Base-by-base conservation (phyloP, 1,140 invertebrate genomes). In the Wiebesia pumilae region DNA sequence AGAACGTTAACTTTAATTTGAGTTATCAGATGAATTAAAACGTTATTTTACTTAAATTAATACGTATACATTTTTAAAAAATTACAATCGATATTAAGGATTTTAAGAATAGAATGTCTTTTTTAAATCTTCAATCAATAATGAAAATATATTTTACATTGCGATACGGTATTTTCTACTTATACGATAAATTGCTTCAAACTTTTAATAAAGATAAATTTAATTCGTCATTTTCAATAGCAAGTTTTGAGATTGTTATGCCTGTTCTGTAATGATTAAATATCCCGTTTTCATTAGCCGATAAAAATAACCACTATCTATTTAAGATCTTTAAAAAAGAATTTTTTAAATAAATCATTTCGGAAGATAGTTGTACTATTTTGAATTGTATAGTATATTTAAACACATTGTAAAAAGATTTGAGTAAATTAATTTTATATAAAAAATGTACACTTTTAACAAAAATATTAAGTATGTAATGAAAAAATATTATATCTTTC, bases 191-290 rank as follows among this genome's bases (percentile, higher is more conserved):
- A 65, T n/a, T n/a, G n/a, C 16, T 65, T 65, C n/a, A 24, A 73
- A 30, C 0, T 58, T 47, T 82, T 71, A 51, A 75, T 83, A 27
- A 12, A 83, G 51, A 43, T 38, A 83, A 58, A 83, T 75, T 83
- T 24, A 83, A 24, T 83, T 6, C 43, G 16, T 58, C 1, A 58
- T 21, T n/a, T 40, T 30, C 10, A n/a, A 54, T 12, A 77, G 30
- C 27, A 65, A 43, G 19, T 7, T 43, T 43, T 43, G 67, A 24
- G 6, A 54, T 58, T 12, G 27, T 4, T 83, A 38, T n/a, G 1
- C 24, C 43, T n/a, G 51, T 40, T 19, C 35, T 83, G 35, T n/a
- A 84, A 62, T 43, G 35, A 84, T 24, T 54, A 35, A 54, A 77
- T 84, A 40, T 62, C 62, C 38, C 54, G 38, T 77, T 33, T 7